A percentile compares a stretch with the other conserved stretches of the same genome.
Evolutionary conservation across 2,888 invertebrate species (phyloP).

Genomic region (Chironomus riparius): DNA sequence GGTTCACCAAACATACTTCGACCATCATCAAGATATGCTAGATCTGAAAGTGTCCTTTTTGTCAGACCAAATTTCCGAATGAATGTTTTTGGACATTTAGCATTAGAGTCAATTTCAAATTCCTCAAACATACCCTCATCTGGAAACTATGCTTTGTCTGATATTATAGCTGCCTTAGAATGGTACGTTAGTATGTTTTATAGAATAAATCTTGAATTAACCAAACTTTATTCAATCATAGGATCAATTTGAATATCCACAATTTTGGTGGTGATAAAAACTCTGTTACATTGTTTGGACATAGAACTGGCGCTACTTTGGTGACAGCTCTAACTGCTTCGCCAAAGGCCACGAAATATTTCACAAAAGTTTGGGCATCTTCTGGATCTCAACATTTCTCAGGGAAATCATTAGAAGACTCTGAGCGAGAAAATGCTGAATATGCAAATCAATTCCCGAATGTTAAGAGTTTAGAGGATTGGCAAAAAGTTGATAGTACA

Average conservation of each 20-base stretch:
- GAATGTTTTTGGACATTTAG: slow-evolving; percentile 71
- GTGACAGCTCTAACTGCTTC: slow-evolving; percentile 62
- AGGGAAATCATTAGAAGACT: slow-evolving; percentile 50
- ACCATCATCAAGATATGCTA: slow-evolving; percentile 67
- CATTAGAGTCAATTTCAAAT: slow-evolving; percentile 59
- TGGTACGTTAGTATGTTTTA: slow-evolving; percentile 45
- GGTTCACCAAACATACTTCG: slow-evolving; percentile 54
- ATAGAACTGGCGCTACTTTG: slow-evolving; percentile 75
- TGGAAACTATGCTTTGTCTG: slow-evolving; percentile 79
- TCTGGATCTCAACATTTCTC: slow-evolving; percentile 68
- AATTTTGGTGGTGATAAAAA: slow-evolving; percentile 75
- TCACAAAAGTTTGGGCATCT: slow-evolving; percentile 69
- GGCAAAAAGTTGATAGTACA: slow-evolving; percentile 46
- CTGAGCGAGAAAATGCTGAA: slow-evolving; percentile 52
- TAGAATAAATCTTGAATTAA: neutral
- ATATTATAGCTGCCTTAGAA: slow-evolving; percentile 62
- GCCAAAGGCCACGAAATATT: slow-evolving; percentile 53
- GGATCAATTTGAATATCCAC: slow-evolving; percentile 64
- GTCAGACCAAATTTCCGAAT: slow-evolving; percentile 80
- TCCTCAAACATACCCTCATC: slow-evolving; percentile 63
- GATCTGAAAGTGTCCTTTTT: slow-evolving; percentile 70
- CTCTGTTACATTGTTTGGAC: slow-evolving; percentile 73
- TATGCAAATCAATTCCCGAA: slow-evolving; percentile 44
- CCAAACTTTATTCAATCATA: neutral
- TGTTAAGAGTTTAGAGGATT: slow-evolving; percentile 51